A percentile compares a stretch with the other conserved stretches of the same genome.
Evolutionary conservation across 2,888 invertebrate genomes (phyloP).

Genomic region (Monoplex corrugatus): DNA sequence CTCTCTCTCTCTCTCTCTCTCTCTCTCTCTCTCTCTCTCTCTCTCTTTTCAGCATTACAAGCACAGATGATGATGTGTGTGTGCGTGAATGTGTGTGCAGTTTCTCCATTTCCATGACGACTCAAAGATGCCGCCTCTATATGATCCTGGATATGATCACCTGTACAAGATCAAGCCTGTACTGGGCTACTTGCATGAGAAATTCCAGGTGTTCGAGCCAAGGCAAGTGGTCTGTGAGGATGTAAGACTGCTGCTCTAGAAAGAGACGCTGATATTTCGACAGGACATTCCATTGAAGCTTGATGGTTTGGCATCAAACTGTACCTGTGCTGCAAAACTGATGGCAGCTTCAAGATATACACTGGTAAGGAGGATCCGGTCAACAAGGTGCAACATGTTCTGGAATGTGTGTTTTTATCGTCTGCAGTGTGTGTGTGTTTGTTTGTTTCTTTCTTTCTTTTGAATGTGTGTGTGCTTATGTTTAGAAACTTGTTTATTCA

Average conservation of each 20-base stretch:
- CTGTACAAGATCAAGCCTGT: no score
- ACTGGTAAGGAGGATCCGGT: slow-evolving; percentile 41
- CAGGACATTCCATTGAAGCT: slow-evolving; percentile 45
- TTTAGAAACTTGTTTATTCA: no score
- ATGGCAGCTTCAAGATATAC: slow-evolving; percentile 40
- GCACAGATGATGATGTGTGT: not conserved
- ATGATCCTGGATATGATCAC: no score
- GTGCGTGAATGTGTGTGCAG: no score
- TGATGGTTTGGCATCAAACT: slow-evolving; percentile 42
- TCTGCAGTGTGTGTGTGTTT: not conserved
- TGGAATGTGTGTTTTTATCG: not conserved
- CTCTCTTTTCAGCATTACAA: not conserved
- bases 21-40: no score
- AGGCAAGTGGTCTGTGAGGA: slow-evolving; percentile 20
- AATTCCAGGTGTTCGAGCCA: slow-evolving; percentile 27
- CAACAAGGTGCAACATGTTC: not conserved
- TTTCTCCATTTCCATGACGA: no score
- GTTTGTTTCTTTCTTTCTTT: no score
- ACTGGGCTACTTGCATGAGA: no score
- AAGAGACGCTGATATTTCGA: slow-evolving; percentile 44
- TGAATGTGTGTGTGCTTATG: no score
- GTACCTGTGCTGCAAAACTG: slow-evolving; percentile 36
- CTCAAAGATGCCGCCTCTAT: no score
- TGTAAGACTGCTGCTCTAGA: no score
- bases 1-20: no score